These are phyloP conservation scores for Grallaria varia DNA, from an alignment of 2,113 vertebrate genomes.

Conservation along the genomic window DNA sequence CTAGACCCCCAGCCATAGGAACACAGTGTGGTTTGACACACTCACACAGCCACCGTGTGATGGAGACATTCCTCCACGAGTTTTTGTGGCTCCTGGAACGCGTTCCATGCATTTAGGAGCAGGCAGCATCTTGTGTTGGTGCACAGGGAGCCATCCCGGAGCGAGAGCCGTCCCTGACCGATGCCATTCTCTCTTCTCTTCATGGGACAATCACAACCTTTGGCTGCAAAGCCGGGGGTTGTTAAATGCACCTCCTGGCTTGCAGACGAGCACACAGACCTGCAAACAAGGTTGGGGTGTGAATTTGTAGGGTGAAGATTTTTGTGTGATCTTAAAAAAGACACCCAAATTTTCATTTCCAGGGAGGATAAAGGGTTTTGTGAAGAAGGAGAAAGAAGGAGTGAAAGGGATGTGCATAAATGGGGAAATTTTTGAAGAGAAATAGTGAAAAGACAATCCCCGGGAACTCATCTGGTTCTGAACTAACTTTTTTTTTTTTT, in stretches of 20 bases:
- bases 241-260: neutral
- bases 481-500: neutral
- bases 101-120: neutral
- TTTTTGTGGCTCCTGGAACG: neutral
- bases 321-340: neutral
- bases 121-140: neutral
- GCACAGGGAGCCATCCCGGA: neutral
- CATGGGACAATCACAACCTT: neutral
- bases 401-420: fast-evolving
- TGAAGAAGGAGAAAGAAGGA: fast-evolving
- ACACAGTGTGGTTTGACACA: fast-evolving
- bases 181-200: fast-evolving
- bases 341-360: neutral
- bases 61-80: neutral
- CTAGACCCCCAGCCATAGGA: neutral
- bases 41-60: neutral
- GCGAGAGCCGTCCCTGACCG: fast-evolving
- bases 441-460: neutral
- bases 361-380: neutral
- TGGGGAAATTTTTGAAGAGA: neutral
- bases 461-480: neutral
- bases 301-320: neutral
- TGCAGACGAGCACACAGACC: neutral
- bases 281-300: neutral
- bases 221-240: fast-evolving